Evolutionary conservation across 2,113 vertebrate species (phyloP), one percentile per base, ranked within the genome.

Genomic region (Pygoscelis adeliae): DNA sequence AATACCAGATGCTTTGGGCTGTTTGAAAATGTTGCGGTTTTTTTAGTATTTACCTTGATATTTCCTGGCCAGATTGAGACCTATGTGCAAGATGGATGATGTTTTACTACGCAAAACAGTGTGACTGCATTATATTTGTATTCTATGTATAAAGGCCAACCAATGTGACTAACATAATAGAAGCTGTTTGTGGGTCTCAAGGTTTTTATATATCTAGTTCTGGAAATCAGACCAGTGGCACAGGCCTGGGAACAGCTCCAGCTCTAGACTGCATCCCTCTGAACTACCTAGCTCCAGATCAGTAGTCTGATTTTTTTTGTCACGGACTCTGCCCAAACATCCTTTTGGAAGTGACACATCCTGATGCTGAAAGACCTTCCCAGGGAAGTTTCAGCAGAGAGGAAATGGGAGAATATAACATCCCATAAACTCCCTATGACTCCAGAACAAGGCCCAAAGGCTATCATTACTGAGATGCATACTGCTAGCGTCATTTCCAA

Each of bases 391-490:
- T 91, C 84, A 83, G 20, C 74, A 73, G 58, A 55, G 81, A 96
- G 95, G 93, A 97, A 96, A 96, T 83, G n/a, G 74, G 58, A 94
- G 85, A 91, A 81, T 90, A 50, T 76, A 93, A 93, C 80, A 79
- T 96, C 50, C 91, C 82, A 72, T 94, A 96, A 97, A 97, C 93
- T 97, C 94, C 87, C 84, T 85, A 2, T 87, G 93, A 97, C 95
- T 97, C 87, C 95, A 93, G 93, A 91, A 58, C 52, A 77, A 88
- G 87, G 78, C 92, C 71, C 87, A 95, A 94, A 97, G 97, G 95
- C 97, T 96, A 88, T 96, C 84, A 42, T 95, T 95, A 58, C 82
- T 61, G 79, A 77, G 78, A 94, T 92, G 58, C 74, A 77, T 49
- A 80, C 46, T 95, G 74, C 88, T 94, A 94, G 71, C 46, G 6